phyloP scores from a whole-genome alignment of 2,113 vertebrate genomes.

The Seriola dumerili region DNA sequence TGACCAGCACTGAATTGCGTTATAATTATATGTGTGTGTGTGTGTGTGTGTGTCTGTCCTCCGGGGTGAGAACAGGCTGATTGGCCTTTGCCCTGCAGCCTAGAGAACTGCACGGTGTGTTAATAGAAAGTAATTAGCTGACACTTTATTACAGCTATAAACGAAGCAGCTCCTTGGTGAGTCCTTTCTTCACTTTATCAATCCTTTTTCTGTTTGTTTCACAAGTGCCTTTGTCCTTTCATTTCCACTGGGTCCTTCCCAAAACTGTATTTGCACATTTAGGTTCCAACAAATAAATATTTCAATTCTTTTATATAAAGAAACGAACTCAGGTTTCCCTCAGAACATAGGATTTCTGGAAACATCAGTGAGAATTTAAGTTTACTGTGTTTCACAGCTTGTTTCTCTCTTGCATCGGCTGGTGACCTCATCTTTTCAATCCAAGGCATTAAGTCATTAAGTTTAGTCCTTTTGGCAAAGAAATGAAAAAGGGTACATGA shows the following conservation, averaged over 20 bases:
- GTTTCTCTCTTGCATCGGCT: background rate
- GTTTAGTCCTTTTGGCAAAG: background rate
- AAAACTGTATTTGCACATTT: background rate
- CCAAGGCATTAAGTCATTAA: background rate
- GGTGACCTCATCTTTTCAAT: background rate
- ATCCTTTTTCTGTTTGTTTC: background rate
- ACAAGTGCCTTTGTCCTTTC: conserved; percentile 16
- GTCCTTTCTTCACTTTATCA: background rate
- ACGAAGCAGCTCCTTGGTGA: conserved; percentile 12
- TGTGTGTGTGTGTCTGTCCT: conserved; percentile 8
- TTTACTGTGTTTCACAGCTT: conserved; percentile 2
- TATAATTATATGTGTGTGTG: background rate
- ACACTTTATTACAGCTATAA: conserved; percentile 45
- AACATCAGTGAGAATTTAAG: background rate
- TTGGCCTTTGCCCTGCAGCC: conserved; percentile 27
- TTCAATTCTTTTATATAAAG: background rate
- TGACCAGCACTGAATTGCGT: background rate
- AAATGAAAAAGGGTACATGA: background rate
- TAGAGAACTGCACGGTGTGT: conserved; percentile 10
- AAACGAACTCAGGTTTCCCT: background rate
- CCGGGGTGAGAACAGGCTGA: background rate
- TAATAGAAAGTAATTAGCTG: conserved; percentile 40
- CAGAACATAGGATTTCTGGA: background rate
- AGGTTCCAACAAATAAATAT: background rate
- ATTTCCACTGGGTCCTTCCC: conserved; percentile 5